Evolutionary conservation across 2,797 vertebrate genomes (phyloP).

Genomic region (Phalanger gymnotis): DNA sequence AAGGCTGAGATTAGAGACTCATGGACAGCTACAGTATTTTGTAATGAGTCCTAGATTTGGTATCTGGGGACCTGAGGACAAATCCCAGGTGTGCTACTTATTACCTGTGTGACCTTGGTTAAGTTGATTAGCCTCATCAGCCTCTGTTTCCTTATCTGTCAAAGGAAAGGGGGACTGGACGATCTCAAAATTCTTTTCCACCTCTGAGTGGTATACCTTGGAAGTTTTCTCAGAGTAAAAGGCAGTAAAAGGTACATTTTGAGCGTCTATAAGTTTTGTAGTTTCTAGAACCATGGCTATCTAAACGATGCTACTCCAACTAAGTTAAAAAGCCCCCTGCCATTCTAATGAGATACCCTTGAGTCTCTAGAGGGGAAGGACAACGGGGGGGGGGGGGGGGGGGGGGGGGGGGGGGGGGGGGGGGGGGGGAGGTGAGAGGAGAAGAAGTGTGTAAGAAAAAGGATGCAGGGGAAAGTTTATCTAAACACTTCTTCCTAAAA

Average conservation of each 20-base stretch:
- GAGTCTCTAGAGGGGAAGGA: background rate
- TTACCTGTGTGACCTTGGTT: background rate
- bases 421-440: no score
- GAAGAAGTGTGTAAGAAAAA: background rate
- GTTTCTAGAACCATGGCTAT: constrained; percentile 61
- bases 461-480: constrained; percentile 15
- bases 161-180: background rate
- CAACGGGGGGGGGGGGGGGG: background rate
- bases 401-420: no score
- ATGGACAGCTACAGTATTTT: background rate
- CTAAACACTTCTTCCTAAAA: constrained; percentile 58
- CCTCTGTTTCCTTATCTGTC: background rate
- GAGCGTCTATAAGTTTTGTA: constrained; percentile 51
- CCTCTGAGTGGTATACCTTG: background rate
- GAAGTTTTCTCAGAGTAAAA: constrained; percentile 51
- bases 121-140: background rate
- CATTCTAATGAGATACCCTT: background rate
- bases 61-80: background rate
- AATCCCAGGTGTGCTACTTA: background rate
- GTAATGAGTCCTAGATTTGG: background rate
- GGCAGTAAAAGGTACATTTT: constrained; percentile 37
- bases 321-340: background rate
- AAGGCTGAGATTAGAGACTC: constrained; percentile 13
- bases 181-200: background rate
- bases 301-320: background rate